Evolutionary conservation across 2,888 invertebrate genomes (phyloP).

Genomic region (Drosophila buzzatii): DNA sequence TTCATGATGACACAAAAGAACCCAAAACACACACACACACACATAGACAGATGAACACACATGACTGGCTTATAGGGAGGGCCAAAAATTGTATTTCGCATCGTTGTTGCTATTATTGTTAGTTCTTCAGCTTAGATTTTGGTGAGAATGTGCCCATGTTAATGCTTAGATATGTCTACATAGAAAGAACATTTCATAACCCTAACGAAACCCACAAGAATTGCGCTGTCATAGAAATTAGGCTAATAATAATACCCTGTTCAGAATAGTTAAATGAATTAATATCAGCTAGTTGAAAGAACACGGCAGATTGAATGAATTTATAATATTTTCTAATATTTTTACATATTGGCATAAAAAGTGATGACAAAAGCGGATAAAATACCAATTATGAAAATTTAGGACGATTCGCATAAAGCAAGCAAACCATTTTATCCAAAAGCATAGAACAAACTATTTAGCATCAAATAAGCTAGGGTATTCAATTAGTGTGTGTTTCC

Average conservation of each 20-base stretch:
- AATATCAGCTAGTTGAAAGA: too few species aligned
- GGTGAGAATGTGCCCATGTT: slow-evolving; percentile 38
- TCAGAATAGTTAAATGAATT: not conserved
- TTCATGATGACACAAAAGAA: slow-evolving; percentile 67
- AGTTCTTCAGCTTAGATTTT: slow-evolving; percentile 24
- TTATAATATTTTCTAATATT: not conserved
- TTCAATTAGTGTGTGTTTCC: slow-evolving; percentile 32
- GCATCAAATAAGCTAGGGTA: slow-evolving; percentile 13
- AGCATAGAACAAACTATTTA: not conserved
- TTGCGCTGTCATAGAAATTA: slow-evolving; percentile 1
- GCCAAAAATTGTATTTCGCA: slow-evolving; percentile 35
- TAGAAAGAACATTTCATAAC: slow-evolving; percentile 63
- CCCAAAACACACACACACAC: slow-evolving; percentile 19
- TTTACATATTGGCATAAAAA: not conserved
- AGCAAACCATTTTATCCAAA: not conserved
- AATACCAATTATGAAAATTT: not conserved
- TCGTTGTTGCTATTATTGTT: slow-evolving; percentile 33
- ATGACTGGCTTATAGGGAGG: slow-evolving; percentile 29
- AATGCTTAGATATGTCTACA: slow-evolving; percentile 53
- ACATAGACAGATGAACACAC: slow-evolving; percentile 17
- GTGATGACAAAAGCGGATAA: not conserved
- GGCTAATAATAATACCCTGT: slow-evolving; percentile 4
- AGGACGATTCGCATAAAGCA: not conserved
- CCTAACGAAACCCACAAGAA: slow-evolving; percentile 29
- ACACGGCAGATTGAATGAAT: too few species aligned